A percentile compares a stretch with the other conserved stretches of the same genome.
phyloP scores from a whole-genome alignment of 2,113 vertebrate species.

The Antidorcas marsupialis region DNA sequence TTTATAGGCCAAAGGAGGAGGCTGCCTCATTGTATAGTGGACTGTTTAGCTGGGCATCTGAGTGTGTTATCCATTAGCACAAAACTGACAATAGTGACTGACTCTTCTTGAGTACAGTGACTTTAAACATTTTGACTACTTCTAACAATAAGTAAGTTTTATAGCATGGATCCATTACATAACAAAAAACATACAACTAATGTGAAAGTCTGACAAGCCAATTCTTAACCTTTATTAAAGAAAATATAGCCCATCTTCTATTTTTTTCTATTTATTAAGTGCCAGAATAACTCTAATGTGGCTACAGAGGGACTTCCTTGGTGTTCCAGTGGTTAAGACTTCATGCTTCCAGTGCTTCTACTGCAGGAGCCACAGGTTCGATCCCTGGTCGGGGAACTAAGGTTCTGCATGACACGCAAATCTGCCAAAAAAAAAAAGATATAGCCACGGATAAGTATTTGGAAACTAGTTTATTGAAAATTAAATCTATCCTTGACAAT shows the following conservation, averaged over 20 bases:
- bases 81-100: background rate
- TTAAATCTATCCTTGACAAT: background rate
- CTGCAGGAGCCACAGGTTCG: background rate
- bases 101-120: background rate
- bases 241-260: background rate
- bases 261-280: background rate
- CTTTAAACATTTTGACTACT: slow-evolving; percentile 13
- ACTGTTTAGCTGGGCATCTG: background rate
- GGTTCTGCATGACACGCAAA: background rate
- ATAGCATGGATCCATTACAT: background rate
- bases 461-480: slow-evolving; percentile 29
- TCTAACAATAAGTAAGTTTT: background rate
- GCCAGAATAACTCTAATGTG: background rate
- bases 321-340: background rate
- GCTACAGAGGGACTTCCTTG: background rate
- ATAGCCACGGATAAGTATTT: background rate
- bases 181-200: background rate
- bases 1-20: background rate
- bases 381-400: background rate
- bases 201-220: background rate
- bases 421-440: background rate
- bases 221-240: background rate
- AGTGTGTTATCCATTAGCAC: background rate
- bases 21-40: background rate
- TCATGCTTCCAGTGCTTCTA: background rate